Percentiles rank a stretch among this genome's conserved stretches.
phyloP scores from a whole-genome alignment of 1,140 invertebrate species.

The Temnothorax longispinosus region DNA sequence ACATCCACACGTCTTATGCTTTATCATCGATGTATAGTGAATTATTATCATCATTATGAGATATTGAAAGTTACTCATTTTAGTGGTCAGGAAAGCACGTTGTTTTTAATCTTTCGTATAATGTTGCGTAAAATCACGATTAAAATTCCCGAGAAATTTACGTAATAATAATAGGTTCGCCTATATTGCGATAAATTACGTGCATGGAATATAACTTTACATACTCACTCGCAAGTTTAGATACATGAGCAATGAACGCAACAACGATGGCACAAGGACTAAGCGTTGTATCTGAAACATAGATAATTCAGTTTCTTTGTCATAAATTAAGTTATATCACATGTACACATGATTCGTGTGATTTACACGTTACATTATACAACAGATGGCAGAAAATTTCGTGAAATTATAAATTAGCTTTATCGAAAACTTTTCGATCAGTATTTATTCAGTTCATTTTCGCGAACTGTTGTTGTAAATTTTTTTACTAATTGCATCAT shows the following conservation, averaged over 20 bases:
- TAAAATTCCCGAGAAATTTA: background rate
- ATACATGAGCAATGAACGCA: constrained; percentile 92
- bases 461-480: background rate
- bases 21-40: background rate
- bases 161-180: background rate
- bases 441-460: background rate
- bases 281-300: constrained; percentile 89
- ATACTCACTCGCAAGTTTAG: constrained; percentile 81
- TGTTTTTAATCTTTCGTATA: background rate
- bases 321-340: background rate
- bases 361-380: too few relatives aligned
- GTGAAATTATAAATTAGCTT: background rate
- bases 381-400: background rate
- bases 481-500: background rate
- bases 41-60: background rate
- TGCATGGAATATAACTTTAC: background rate
- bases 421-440: background rate
- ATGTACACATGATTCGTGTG: too few relatives aligned
- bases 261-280: constrained; percentile 93
- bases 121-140: constrained; percentile 3
- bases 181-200: background rate
- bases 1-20: background rate
- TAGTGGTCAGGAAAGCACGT: background rate
- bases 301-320: background rate
- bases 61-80: background rate